phyloP scores from a whole-genome alignment of 2,888 invertebrate genomes.

The Tupiocoris notatus region DNA sequence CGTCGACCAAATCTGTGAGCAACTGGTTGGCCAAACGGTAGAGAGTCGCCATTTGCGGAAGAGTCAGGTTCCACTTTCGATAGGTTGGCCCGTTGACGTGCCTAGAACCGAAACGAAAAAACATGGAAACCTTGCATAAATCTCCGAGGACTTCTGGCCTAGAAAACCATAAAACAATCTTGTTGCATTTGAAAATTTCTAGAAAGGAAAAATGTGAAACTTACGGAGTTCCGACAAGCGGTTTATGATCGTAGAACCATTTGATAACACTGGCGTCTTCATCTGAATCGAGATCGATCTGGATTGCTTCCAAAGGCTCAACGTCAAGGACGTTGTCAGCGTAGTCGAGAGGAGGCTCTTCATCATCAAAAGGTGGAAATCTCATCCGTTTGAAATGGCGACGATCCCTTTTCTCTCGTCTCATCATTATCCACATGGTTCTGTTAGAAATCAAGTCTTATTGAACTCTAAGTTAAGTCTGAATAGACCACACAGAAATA shows the following conservation, averaged over 20 bases:
- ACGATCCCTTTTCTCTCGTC: slow-evolving; percentile 96
- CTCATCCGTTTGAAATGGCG: slow-evolving; percentile 99
- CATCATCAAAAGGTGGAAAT: slow-evolving; percentile 99
- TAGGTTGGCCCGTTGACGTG: slow-evolving; percentile 96
- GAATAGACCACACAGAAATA: too few relatives aligned
- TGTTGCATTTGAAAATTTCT: too few relatives aligned
- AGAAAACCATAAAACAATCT: too few relatives aligned
- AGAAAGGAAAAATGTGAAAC: slow-evolving; percentile 8
- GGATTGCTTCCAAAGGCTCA: slow-evolving; percentile 97
- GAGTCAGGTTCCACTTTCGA: slow-evolving; percentile 89
- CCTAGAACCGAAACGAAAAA: slow-evolving; percentile 55
- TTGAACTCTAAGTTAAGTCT: too few relatives aligned
- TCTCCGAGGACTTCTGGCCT: too few relatives aligned
- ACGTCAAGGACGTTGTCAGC: slow-evolving; percentile 99
- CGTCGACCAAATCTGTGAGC: slow-evolving; percentile 94
- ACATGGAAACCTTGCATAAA: background rate
- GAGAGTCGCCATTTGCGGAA: slow-evolving; percentile 96
- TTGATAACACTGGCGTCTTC: slow-evolving; percentile 88
- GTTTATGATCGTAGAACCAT: slow-evolving; percentile 99
- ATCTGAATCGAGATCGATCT: slow-evolving; percentile 94
- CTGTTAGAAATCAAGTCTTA: slow-evolving; percentile 57
- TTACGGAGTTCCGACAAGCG: slow-evolving; percentile 85
- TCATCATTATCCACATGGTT: slow-evolving; percentile 99
- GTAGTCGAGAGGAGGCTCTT: slow-evolving; percentile 98
- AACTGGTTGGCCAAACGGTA: slow-evolving; percentile 97